Percentiles rank a stretch among this genome's conserved stretches.
Conservation (phyloP, 2,888 invertebrate genomes). For the Muschampia plurimacula region DNA sequence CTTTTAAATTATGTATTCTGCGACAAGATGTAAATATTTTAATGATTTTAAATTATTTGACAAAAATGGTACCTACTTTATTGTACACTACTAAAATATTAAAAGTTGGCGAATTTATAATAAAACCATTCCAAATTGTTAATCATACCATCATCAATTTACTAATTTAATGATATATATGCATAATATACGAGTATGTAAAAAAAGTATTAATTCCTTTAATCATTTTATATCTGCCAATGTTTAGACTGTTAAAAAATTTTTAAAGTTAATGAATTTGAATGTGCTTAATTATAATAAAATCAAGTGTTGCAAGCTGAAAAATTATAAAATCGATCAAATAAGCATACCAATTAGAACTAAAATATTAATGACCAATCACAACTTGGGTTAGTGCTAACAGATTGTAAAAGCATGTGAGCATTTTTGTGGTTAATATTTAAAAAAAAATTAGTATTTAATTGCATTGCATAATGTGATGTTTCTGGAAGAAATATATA, state of each 20-base stretch:
- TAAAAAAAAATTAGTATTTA: slow-evolving; percentile 11
- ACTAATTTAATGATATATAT: neutral
- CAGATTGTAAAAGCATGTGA: slow-evolving; percentile 32
- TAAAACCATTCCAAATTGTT: neutral
- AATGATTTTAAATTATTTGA: neutral
- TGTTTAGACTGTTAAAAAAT: neutral
- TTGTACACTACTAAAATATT: neutral
- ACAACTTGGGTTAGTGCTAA: slow-evolving; percentile 23
- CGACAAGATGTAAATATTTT: no score
- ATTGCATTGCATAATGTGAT: slow-evolving; percentile 14
- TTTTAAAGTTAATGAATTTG: neutral
- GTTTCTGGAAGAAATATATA: neutral
- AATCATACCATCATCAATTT: neutral
- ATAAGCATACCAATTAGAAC: slow-evolving; percentile 27
- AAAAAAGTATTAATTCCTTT: neutral
- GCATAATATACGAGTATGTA: neutral
- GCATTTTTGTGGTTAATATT: neutral
- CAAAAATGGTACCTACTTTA: neutral
- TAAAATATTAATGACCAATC: slow-evolving; percentile 13
- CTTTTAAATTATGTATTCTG: no score
- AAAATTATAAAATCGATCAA: slow-evolving; percentile 36
- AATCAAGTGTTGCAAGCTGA: slow-evolving; percentile 38
- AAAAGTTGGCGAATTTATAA: neutral
- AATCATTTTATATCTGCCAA: neutral
- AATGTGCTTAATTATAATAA: slow-evolving; percentile 44